These are phyloP conservation scores for Rhinophrynus dorsalis DNA, from an alignment of 2,797 vertebrate genomes.

Conservation along the genomic window DNA sequence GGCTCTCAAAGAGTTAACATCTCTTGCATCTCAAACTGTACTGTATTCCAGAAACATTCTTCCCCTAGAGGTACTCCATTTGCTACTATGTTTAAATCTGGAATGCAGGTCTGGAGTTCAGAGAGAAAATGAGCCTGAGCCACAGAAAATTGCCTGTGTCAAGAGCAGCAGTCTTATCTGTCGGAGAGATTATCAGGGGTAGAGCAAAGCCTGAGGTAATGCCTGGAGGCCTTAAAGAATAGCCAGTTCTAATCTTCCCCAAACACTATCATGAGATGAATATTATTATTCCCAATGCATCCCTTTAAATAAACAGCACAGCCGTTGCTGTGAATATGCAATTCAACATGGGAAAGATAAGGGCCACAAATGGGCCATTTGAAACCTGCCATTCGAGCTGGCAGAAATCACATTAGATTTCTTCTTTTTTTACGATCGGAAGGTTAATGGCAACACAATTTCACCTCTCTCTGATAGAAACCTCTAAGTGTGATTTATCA, in stretches of 20 bases:
- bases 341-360: slow-evolving; percentile 36
- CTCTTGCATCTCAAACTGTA: too few relatives aligned
- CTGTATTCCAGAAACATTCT: too few relatives aligned
- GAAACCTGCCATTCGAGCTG: slow-evolving; percentile 2
- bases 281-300: slow-evolving; percentile 20
- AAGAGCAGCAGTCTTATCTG: slow-evolving; percentile 6
- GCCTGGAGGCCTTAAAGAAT: slow-evolving; percentile 1
- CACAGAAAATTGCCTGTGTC: slow-evolving; percentile 16
- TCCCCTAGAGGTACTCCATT: not conserved
- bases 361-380: slow-evolving; percentile 23
- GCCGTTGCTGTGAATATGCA: slow-evolving; percentile 23
- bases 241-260: slow-evolving; percentile 9
- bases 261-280: slow-evolving; percentile 22
- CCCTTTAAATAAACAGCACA: slow-evolving; percentile 28
- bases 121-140: not conserved
- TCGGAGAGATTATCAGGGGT: not conserved
- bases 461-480: slow-evolving; percentile 28
- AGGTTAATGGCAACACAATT: slow-evolving; percentile 46
- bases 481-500: slow-evolving; percentile 32
- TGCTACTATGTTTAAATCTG: slow-evolving; percentile 5
- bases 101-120: not conserved
- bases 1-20: too few relatives aligned
- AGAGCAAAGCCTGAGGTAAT: slow-evolving; percentile 5
- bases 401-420: slow-evolving; percentile 11
- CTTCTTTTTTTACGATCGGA: slow-evolving; percentile 13